A percentile compares a stretch with the other conserved stretches of the same genome.
phyloP scores from a whole-genome alignment of 1,140 invertebrate species.

The Psix sp. region DNA sequence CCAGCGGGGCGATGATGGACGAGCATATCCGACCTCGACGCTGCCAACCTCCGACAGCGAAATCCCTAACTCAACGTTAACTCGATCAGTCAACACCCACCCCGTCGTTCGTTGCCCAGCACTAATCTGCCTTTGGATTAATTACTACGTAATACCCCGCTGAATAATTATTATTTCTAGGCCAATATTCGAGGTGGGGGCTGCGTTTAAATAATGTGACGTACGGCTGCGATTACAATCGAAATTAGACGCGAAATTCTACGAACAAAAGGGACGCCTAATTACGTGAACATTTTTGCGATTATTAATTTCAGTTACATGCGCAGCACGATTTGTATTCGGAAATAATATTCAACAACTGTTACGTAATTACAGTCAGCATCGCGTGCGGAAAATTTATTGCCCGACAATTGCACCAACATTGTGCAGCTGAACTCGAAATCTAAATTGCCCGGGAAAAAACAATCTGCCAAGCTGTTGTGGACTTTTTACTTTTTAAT shows the following conservation, averaged over 20 bases:
- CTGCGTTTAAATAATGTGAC: slow-evolving; percentile 5
- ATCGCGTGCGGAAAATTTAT: slow-evolving; percentile 49
- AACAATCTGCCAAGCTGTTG: slow-evolving; percentile 12
- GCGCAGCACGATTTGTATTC: slow-evolving; percentile 23
- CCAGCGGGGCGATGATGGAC: slow-evolving; percentile 73
- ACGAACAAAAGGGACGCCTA: too few species aligned
- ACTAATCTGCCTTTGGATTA: slow-evolving; percentile 74
- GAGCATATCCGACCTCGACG: slow-evolving; percentile 70
- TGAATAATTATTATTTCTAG: slow-evolving; percentile 71
- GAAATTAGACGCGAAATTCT: slow-evolving; percentile 14
- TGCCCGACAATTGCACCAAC: slow-evolving; percentile 32
- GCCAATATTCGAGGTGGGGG: slow-evolving; percentile 52
- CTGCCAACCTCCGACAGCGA: slow-evolving; percentile 70
- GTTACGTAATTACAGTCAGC: slow-evolving; percentile 40
- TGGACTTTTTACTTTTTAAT: slow-evolving; percentile 8
- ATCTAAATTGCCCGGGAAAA: slow-evolving; percentile 17
- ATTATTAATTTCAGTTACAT: slow-evolving; percentile 21
- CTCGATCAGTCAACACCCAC: slow-evolving; percentile 75
- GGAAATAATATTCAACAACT: slow-evolving; percentile 41
- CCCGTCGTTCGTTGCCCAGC: slow-evolving; percentile 62
- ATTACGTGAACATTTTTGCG: slow-evolving; percentile 8
- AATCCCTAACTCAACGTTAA: slow-evolving; percentile 75
- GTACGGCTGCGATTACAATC: slow-evolving; percentile 19
- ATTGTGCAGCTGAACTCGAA: slow-evolving; percentile 27
- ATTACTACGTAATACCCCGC: slow-evolving; percentile 71